Conservation (phyloP, 2,797 vertebrate species). For the Macrochelys suwanniensis region DNA sequence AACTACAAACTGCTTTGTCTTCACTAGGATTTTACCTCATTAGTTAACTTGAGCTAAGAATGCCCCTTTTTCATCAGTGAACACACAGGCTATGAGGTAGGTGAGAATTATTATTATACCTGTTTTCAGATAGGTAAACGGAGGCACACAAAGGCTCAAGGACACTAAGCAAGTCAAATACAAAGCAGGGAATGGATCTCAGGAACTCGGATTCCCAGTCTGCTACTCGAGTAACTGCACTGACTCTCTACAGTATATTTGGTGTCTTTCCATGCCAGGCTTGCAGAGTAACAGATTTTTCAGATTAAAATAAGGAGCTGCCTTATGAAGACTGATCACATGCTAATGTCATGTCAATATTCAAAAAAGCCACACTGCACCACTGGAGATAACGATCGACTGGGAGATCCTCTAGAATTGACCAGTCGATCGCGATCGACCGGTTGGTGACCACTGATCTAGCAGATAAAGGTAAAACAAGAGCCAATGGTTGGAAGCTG, state of each 20-base stretch:
- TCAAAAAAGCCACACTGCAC: neutral
- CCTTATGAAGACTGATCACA: neutral
- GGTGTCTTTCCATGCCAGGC: neutral
- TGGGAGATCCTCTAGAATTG: too few relatives aligned
- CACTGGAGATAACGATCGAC: too few relatives aligned
- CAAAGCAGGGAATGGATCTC: neutral
- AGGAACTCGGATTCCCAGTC: neutral
- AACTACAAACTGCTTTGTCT: neutral
- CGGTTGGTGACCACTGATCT: too few relatives aligned
- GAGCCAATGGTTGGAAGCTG: neutral
- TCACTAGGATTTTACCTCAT: neutral
- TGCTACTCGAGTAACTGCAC: neutral
- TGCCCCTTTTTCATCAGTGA: neutral
- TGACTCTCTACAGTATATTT: accelerated
- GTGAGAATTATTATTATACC: neutral
- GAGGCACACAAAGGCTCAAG: neutral
- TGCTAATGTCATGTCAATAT: neutral
- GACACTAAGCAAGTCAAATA: neutral
- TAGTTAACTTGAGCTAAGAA: neutral
- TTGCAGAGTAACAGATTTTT: neutral
- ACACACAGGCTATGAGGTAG: neutral
- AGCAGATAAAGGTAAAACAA: neutral
- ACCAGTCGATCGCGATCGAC: too few relatives aligned
- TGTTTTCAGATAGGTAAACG: neutral
- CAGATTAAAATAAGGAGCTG: neutral